phyloP scores from a whole-genome alignment of 1,140 invertebrate genomes.

The Acyrthosiphon pisum region DNA sequence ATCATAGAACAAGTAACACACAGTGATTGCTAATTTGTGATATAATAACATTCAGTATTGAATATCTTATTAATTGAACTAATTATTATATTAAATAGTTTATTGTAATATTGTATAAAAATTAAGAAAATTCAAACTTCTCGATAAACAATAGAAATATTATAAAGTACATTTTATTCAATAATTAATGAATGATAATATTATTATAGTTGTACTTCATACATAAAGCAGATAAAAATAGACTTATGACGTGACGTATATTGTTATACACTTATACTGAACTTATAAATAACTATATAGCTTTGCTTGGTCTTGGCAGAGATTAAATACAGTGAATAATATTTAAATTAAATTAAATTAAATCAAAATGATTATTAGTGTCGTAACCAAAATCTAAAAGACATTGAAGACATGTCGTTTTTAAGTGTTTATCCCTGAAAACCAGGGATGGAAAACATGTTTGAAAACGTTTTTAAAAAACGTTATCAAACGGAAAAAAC shows the following conservation, averaged over 20 bases:
- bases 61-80: neutral
- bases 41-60: neutral
- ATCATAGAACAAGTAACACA: neutral
- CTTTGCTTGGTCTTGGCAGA: neutral
- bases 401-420: neutral
- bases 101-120: neutral
- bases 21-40: neutral
- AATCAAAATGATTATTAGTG: neutral
- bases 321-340: neutral
- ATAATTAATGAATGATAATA: neutral
- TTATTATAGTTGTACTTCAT: neutral
- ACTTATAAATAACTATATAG: slow-evolving; percentile 13
- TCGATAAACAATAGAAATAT: neutral
- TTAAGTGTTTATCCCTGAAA: neutral
- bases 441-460: too few species aligned
- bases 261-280: neutral
- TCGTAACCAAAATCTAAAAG: neutral
- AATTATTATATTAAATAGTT: neutral
- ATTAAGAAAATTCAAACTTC: neutral
- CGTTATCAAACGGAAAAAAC: too few species aligned
- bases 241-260: neutral
- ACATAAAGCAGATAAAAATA: slow-evolving; percentile 1
- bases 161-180: neutral
- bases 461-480: too few species aligned
- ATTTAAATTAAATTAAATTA: neutral